These are phyloP conservation scores for Pionites leucogaster DNA, from an alignment of 2,113 vertebrate species.

Conservation along the genomic window DNA sequence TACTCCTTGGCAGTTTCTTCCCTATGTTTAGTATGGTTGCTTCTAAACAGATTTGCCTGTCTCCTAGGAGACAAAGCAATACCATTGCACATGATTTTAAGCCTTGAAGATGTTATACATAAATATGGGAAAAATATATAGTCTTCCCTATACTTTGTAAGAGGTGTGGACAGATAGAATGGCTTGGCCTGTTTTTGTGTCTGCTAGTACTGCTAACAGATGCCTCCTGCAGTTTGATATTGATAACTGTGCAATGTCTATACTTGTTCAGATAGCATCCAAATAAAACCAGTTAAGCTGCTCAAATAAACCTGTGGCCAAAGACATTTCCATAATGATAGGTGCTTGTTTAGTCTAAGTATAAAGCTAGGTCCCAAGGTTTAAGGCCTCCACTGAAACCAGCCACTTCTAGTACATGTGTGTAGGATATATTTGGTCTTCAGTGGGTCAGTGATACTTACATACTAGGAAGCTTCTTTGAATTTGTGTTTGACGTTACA, in stretches of 20 bases:
- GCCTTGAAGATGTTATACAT: neutral
- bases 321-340: neutral
- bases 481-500: neutral
- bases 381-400: neutral
- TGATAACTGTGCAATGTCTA: neutral
- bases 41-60: neutral
- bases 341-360: neutral
- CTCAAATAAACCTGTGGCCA: neutral
- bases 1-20: neutral
- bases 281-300: neutral
- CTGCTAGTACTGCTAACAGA: neutral
- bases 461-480: neutral
- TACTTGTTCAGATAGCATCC: neutral
- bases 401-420: neutral
- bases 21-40: neutral
- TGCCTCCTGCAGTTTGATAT: neutral
- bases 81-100: neutral
- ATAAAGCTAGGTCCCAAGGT: neutral
- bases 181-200: neutral
- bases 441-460: neutral
- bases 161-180: neutral
- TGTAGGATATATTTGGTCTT: neutral
- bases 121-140: neutral
- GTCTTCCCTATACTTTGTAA: neutral
- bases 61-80: constrained; percentile 18